These are phyloP conservation scores for Poliocrania exsul DNA, from an alignment of 2,797 vertebrate genomes.

Conservation along the genomic window DNA sequence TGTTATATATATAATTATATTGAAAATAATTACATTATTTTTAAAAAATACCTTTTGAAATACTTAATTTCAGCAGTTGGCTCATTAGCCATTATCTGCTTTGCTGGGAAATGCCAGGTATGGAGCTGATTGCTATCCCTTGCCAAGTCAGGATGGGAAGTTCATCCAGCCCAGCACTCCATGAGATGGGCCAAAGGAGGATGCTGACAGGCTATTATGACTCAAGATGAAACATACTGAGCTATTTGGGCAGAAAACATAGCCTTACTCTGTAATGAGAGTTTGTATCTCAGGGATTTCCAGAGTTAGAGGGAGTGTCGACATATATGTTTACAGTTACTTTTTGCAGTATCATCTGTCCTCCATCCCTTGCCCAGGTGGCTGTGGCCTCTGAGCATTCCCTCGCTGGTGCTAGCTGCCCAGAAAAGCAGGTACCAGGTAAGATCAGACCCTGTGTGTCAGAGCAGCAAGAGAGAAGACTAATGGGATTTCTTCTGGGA, in stretches of 20 bases:
- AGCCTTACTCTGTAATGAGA: neutral
- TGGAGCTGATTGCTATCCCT: neutral
- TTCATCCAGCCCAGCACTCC: neutral
- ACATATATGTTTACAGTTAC: neutral
- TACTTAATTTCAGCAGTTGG: neutral
- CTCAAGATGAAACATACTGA: neutral
- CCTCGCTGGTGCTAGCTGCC: accelerated
- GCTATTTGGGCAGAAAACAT: neutral
- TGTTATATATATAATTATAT: neutral
- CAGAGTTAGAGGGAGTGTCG: neutral
- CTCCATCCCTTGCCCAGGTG: neutral
- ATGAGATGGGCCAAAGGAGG: neutral
- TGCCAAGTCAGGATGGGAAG: neutral
- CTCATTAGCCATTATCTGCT: neutral
- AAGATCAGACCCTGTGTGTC: neutral
- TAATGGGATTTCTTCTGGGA: neutral
- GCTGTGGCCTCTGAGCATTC: neutral
- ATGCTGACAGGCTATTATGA: neutral
- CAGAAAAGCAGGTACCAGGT: neutral
- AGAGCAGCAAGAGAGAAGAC: neutral
- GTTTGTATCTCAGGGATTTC: neutral
- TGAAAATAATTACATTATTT: neutral
- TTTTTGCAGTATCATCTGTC: neutral
- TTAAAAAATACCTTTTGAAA: neutral
- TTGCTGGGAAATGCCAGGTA: neutral